Base-by-base conservation (phyloP, 2,113 vertebrate species). In the Labrus mixtus region DNA sequence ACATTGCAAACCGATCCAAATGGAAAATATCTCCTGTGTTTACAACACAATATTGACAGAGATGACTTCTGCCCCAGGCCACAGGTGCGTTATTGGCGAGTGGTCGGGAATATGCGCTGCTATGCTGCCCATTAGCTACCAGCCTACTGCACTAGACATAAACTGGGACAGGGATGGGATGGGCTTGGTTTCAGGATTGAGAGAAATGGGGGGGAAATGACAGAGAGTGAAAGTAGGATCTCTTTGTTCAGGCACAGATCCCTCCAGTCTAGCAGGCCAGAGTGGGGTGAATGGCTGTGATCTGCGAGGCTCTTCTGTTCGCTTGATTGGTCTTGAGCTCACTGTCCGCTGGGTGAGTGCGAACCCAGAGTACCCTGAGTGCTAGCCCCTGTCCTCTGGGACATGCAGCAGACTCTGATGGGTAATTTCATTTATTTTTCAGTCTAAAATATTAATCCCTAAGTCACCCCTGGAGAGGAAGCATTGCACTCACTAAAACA, bases 361-460 rank as follows among this genome's bases (percentile, higher is more conserved):
- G 81, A 91, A 87, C 78, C 85, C 82, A 88, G 82, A 91, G 91
- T 90, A 87, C 89, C 89, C 88, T 90, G 91, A 93, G 92, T 93
- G 91, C 90, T 87, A 88, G 84, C 87, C 86, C 59, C 74, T 58
- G 43, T 90, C 91, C 84, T 86, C 45, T 1, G 84, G 87, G 92
- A 91, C 87, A 74, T 25, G 74, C 84, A 51, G 84, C 81, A 91
- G 90, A 90, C 91, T 93, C 89, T 91, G 89, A 92, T 90, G 91
- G 92, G 87, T 94, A 93, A 93, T 92, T 92, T 93, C 90, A 93
- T 93, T 93, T 93, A 91, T 93, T 93, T 94, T 93, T 88, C 90
- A 86, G 85, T 68, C 83, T 94, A 91, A 94, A 94, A 94, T 94
- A 94, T 94, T 94, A 87, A 94, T 93, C 90, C 82, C 58, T 67